These are phyloP conservation scores for Furcula furcula DNA, from an alignment of 2,888 invertebrate species.

Conservation along the genomic window DNA sequence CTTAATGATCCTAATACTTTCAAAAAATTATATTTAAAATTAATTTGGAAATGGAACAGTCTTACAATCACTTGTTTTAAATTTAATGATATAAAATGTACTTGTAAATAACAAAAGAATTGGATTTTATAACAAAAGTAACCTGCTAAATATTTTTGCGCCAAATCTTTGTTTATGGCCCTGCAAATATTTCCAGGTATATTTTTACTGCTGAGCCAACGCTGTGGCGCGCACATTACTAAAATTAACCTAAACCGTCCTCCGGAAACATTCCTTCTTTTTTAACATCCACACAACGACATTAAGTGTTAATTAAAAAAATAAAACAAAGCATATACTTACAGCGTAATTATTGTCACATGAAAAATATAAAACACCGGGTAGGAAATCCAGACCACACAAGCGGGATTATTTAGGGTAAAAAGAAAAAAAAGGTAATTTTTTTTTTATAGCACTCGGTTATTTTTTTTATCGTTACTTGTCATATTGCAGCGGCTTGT, in stretches of 20 bases:
- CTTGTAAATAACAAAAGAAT: too few species aligned
- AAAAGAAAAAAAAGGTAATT: constrained; percentile 22
- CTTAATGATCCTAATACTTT: too few species aligned
- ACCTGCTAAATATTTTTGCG: too few species aligned
- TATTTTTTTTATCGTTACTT: too few species aligned
- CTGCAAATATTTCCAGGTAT: neutral
- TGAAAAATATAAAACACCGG: constrained; percentile 51
- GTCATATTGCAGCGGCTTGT: constrained; percentile 57
- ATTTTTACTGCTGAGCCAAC: constrained; percentile 1
- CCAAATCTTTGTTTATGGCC: neutral
- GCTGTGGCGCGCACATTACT: neutral
- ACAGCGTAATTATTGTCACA: constrained; percentile 63
- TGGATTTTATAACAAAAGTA: too few species aligned
- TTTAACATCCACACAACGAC: constrained; percentile 3
- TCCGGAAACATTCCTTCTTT: constrained; percentile 6
- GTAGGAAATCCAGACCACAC: constrained; percentile 57
- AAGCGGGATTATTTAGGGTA: constrained; percentile 42
- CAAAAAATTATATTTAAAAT: too few species aligned
- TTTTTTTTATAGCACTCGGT: constrained; percentile 37
- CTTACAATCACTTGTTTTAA: too few species aligned
- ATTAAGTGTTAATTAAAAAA: constrained; percentile 11
- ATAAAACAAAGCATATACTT: constrained; percentile 59
- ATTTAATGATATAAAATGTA: too few species aligned
- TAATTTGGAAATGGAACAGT: too few species aligned
- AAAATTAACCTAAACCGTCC: constrained; percentile 3